A percentile compares a stretch with the other conserved stretches of the same genome.
Conservation (phyloP, 2,888 invertebrate genomes). For the Corbicula japonica region DNA sequence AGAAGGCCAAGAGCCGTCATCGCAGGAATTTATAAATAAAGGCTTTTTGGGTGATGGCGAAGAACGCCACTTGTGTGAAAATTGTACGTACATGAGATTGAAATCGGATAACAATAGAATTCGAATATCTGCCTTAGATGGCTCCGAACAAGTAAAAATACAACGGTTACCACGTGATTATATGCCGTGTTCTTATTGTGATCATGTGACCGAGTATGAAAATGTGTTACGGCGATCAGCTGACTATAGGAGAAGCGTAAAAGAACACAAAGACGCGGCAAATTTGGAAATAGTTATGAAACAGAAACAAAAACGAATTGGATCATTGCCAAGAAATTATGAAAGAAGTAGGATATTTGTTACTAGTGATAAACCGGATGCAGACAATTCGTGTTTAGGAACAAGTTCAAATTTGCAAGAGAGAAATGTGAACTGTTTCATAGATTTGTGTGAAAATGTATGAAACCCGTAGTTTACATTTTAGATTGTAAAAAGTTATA, state of each 20-base stretch:
- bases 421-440: background rate
- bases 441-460: conserved; percentile 22
- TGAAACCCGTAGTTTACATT: too few relatives aligned
- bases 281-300: conserved; percentile 50
- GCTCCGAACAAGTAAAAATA: conserved; percentile 53
- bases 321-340: conserved; percentile 53
- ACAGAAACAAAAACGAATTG: conserved; percentile 36
- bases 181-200: conserved; percentile 31
- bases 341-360: conserved; percentile 23
- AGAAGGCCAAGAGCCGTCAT: background rate
- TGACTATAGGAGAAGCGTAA: conserved; percentile 43
- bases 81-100: conserved; percentile 17
- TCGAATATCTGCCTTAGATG: conserved; percentile 48
- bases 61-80: conserved; percentile 14
- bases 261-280: conserved; percentile 54
- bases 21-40: conserved; percentile 32
- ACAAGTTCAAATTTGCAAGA: background rate
- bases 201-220: too few relatives aligned
- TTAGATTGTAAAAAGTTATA: too few relatives aligned
- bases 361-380: background rate
- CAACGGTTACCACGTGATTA: conserved; percentile 28
- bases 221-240: conserved; percentile 21
- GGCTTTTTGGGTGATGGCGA: conserved; percentile 6
- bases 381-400: background rate
- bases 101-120: conserved; percentile 57